These are phyloP conservation scores for Ptyas mucosa DNA, from an alignment of 2,113 vertebrate genomes.

Conservation along the genomic window DNA sequence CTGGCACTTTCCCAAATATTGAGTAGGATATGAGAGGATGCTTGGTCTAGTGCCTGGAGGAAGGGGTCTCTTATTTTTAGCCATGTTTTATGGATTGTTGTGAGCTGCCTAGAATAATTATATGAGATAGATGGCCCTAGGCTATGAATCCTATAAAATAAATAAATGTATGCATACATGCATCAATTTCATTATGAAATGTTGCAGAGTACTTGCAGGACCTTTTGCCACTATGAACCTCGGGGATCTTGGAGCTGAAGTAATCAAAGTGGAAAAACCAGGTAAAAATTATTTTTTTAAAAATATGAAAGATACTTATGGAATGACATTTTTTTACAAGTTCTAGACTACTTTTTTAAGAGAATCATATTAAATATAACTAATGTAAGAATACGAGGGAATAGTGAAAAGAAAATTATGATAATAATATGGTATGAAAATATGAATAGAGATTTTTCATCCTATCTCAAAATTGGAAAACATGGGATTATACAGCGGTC, in stretches of 20 bases:
- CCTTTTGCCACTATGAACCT: conserved; percentile 97
- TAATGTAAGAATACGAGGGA: not conserved
- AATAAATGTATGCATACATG: not conserved
- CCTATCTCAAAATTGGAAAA: not conserved
- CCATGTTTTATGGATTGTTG: not conserved
- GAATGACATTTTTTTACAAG: not conserved
- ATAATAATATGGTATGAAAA: not conserved
- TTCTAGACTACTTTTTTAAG: not conserved
- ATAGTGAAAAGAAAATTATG: not conserved
- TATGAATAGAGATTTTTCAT: not conserved
- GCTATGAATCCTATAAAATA: not conserved
- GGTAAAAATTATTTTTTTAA: conserved; percentile 64
- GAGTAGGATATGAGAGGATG: not conserved
- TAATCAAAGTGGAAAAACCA: conserved; percentile 94
- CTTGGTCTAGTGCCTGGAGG: not conserved
- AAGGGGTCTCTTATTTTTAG: not conserved
- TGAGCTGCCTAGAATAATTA: not conserved
- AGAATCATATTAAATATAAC: not conserved
- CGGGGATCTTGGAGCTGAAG: conserved; percentile 91
- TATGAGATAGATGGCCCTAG: not conserved
- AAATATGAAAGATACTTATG: not conserved
- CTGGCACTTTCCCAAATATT: not conserved
- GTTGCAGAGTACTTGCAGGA: conserved; percentile 87
- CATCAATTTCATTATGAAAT: not conserved
- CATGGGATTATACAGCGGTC: not conserved